Evolutionary conservation across 2,888 invertebrate species (phyloP).

Genomic region (Hemaris fuciformis): DNA sequence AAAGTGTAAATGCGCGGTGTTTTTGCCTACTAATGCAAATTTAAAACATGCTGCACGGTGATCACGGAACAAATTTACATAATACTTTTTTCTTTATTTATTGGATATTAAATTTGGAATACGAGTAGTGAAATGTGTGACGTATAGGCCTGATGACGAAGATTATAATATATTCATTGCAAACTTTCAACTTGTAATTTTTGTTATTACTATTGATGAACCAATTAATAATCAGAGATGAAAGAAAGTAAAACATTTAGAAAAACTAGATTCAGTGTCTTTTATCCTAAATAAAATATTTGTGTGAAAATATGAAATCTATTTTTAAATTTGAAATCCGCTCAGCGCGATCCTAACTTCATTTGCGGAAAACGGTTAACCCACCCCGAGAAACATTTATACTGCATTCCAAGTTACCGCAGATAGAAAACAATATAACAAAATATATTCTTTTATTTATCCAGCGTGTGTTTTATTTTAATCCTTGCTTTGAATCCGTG

Average conservation of each 20-base stretch:
- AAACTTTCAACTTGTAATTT: too few species aligned
- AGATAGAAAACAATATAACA: not conserved
- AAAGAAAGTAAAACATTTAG: too few species aligned
- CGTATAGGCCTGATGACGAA: too few species aligned
- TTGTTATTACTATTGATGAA: too few species aligned
- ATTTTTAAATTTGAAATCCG: not conserved
- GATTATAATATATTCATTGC: too few species aligned
- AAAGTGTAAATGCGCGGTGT: not conserved
- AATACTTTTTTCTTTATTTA: too few species aligned
- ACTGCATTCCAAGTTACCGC: not conserved
- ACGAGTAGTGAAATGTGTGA: too few species aligned
- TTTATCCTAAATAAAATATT: not conserved
- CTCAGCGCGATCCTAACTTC: not conserved
- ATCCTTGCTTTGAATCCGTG: not conserved
- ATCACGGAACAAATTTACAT: too few species aligned
- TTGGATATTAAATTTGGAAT: too few species aligned
- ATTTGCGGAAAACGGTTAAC: not conserved
- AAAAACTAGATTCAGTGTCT: too few species aligned
- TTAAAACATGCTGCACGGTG: not conserved
- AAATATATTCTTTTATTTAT: not conserved
- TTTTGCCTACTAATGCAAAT: not conserved
- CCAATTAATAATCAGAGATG: too few species aligned
- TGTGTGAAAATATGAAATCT: not conserved
- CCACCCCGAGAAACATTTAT: not conserved
- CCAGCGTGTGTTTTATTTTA: slow-evolving; percentile 1